A percentile compares a stretch with the other conserved stretches of the same genome.
Evolutionary conservation across 2,113 vertebrate genomes (phyloP).

Genomic region (Indicator maculatus): DNA sequence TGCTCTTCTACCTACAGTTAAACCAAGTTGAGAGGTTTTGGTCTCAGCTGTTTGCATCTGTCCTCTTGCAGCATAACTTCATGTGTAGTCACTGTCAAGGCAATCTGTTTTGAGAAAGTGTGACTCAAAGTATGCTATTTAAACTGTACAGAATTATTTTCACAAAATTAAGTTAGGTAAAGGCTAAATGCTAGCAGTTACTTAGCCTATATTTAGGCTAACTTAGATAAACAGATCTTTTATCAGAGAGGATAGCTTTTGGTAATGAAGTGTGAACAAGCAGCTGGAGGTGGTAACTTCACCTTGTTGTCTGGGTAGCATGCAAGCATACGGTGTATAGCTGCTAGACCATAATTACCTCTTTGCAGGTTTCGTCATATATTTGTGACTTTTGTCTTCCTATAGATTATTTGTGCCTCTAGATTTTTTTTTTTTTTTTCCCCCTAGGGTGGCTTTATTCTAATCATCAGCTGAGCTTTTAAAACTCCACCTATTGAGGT

Average conservation of each 20-base stretch:
- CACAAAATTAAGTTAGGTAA: not conserved
- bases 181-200: not conserved
- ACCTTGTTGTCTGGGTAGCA: not conserved
- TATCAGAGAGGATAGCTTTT: not conserved
- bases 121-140: not conserved
- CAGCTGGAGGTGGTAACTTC: not conserved
- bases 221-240: rapidly evolving
- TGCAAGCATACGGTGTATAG: not conserved
- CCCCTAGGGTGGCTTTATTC: not conserved
- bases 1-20: not conserved
- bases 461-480: not conserved
- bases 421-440: not conserved
- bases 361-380: not conserved
- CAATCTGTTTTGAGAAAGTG: not conserved
- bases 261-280: rapidly evolving
- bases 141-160: not conserved
- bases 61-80: not conserved
- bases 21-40: not conserved
- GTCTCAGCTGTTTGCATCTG: not conserved
- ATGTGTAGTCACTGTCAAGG: not conserved
- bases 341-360: not conserved
- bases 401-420: not conserved
- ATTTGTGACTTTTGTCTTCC: not conserved
- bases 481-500: not conserved
- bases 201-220: not conserved